Base-by-base conservation (phyloP, 2,113 vertebrate genomes). In the Thomomys bottae region DNA sequence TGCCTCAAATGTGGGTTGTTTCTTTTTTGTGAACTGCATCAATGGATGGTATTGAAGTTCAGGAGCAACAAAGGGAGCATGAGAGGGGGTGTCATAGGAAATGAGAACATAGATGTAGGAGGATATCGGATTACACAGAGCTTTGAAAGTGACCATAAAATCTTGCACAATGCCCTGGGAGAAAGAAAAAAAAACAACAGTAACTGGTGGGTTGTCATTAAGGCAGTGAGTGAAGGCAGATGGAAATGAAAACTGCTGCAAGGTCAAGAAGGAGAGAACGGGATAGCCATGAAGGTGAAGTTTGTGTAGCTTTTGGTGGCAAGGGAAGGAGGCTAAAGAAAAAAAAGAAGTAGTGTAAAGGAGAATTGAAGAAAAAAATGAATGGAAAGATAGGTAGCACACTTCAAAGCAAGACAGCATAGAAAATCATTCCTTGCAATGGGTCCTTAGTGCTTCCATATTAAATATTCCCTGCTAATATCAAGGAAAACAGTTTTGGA, bases 31-130 rank as follows among this genome's bases (percentile, higher is more conserved):
- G 94, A 49, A 45, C 54, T 40, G 8, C n/a, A 96, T 91, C 68
- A 75, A 67, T 87, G 73, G 26, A 10, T 57, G 36, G 2, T 72
- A 54, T 8, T 94, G 49, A 92, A 89, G 86, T 89, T 96, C 78
- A 88, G 77, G 73, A 89, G 42, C 20, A 70, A 57, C 12, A 45
- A 78, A 93, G 84, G 87, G 80, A 93, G 87, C 89, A 91, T 89
- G 87, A 87, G 84, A 83, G 87, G 87, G 88, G 93, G 86, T 91
- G 95, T 94, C 26, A 0, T 63, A 95, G 96, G 94, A 95, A 95
- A 95, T 89, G 93, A 95, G 90, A 76, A 54, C 80, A 92, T 45
- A 81, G 36, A 70, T 49, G 96, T 94, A 82, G 96, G 95, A 94
- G 94, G 92, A 66, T 75, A 94, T 92, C 57, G 5, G 2, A 71